Percentiles rank a stretch among this genome's conserved stretches.
phyloP scores from a whole-genome alignment of 2,797 vertebrate genomes.

The Neomorphus geoffroyi region DNA sequence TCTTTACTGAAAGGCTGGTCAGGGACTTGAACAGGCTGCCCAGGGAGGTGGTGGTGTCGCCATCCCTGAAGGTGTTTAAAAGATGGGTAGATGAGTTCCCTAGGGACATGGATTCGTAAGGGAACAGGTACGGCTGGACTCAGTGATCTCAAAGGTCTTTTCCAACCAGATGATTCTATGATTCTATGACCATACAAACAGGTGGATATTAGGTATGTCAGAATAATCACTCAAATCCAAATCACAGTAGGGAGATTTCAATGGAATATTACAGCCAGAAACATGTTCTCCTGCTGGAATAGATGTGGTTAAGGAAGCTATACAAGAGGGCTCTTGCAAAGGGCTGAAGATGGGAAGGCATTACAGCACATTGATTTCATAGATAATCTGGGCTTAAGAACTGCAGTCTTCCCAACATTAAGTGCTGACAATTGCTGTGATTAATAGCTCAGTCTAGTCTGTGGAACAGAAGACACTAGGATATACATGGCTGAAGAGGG shows the following conservation, averaged over 20 bases:
- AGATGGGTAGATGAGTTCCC: too few relatives aligned
- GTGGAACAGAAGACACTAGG: neutral
- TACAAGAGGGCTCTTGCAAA: neutral
- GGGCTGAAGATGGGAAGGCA: neutral
- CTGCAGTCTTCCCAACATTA: neutral
- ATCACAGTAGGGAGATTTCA: neutral
- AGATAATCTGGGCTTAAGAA: neutral
- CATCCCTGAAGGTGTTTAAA: too few relatives aligned
- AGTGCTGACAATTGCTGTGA: neutral
- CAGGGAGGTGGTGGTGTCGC: too few relatives aligned
- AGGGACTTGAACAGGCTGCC: too few relatives aligned
- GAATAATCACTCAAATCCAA: neutral
- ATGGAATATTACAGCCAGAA: neutral
- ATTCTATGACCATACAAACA: too few relatives aligned
- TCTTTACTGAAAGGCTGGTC: too few relatives aligned
- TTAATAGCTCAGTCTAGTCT: neutral
- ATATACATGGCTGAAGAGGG: neutral
- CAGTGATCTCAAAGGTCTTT: too few relatives aligned
- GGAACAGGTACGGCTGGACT: too few relatives aligned
- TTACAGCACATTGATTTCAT: neutral
- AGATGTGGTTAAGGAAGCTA: neutral
- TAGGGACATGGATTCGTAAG: too few relatives aligned
- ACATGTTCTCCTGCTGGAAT: neutral
- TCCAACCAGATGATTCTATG: too few relatives aligned
- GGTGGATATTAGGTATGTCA: neutral